A percentile compares a stretch with the other conserved stretches of the same genome.
phyloP scores from a whole-genome alignment of 2,888 invertebrate genomes.

The Tachina grossa region DNA sequence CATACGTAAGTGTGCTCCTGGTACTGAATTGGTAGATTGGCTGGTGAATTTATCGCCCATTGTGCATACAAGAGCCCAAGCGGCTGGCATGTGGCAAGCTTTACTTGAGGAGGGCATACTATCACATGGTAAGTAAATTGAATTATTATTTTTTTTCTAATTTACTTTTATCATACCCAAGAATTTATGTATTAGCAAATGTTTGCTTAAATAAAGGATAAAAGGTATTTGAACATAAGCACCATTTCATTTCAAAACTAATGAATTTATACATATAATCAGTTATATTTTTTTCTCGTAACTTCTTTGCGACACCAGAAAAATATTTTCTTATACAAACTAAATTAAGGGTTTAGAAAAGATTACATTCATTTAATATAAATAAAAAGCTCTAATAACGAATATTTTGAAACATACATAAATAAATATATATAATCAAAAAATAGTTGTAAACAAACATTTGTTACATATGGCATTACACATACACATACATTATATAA shows the following conservation, averaged over 20 bases:
- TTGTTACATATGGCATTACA: too few species aligned
- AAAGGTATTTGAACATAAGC: neutral
- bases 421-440: neutral
- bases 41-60: slow-evolving; percentile 86
- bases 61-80: slow-evolving; percentile 87
- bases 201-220: neutral
- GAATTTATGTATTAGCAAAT: neutral
- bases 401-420: neutral
- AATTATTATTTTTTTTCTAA: slow-evolving; percentile 8
- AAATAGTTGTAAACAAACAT: too few species aligned
- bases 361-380: neutral
- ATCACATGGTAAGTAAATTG: slow-evolving; percentile 86
- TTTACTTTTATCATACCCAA: slow-evolving; percentile 10
- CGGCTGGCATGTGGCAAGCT: slow-evolving; percentile 93
- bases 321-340: neutral
- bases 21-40: slow-evolving; percentile 92
- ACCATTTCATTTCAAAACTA: neutral
- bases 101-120: slow-evolving; percentile 91
- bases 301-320: neutral
- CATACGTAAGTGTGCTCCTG: slow-evolving; percentile 88
- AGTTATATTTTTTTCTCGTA: neutral
- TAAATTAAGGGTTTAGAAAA: slow-evolving; percentile 4
- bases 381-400: neutral
- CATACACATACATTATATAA: too few species aligned
- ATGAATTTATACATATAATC: neutral